Evolutionary conservation across 2,113 vertebrate species (phyloP).

Genomic region (Corydoras maculifer): DNA sequence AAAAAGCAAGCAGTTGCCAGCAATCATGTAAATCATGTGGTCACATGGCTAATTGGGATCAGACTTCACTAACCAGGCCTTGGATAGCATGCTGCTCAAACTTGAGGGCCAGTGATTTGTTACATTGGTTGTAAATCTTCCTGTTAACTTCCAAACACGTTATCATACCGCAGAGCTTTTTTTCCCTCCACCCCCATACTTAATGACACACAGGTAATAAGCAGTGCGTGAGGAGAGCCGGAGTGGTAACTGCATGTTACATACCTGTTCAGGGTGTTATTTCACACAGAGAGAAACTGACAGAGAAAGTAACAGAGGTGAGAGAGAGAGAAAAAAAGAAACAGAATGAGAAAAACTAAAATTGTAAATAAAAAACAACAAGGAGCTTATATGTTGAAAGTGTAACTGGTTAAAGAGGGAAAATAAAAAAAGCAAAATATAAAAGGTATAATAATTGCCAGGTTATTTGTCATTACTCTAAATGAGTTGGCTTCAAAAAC

Average conservation of each 20-base stretch:
- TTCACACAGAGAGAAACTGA: constrained; percentile 16
- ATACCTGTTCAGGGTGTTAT: constrained; percentile 65
- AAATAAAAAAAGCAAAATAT: no score
- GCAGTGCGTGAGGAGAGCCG: constrained; percentile 53
- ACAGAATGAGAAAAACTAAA: background rate
- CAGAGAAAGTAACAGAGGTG: background rate
- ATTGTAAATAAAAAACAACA: background rate
- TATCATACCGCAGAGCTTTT: constrained; percentile 49
- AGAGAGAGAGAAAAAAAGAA: constrained; percentile 1
- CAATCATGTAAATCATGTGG: constrained; percentile 27
- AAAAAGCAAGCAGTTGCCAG: constrained; percentile 37
- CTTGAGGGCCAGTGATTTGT: background rate
- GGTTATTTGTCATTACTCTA: no score
- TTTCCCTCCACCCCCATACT: constrained; percentile 40
- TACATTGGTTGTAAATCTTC: constrained; percentile 45
- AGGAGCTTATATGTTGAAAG: no score
- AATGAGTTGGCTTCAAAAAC: no score
- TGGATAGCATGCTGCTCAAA: no score
- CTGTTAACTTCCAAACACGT: constrained; percentile 43
- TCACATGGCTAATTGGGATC: constrained; percentile 43
- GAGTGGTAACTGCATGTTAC: constrained; percentile 55
- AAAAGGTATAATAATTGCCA: no score
- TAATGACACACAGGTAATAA: constrained; percentile 54
- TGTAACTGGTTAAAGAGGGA: no score
- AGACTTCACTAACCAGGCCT: no score